Conservation (phyloP, 1,140 invertebrate species). For the Drosophila murphyi region DNA sequence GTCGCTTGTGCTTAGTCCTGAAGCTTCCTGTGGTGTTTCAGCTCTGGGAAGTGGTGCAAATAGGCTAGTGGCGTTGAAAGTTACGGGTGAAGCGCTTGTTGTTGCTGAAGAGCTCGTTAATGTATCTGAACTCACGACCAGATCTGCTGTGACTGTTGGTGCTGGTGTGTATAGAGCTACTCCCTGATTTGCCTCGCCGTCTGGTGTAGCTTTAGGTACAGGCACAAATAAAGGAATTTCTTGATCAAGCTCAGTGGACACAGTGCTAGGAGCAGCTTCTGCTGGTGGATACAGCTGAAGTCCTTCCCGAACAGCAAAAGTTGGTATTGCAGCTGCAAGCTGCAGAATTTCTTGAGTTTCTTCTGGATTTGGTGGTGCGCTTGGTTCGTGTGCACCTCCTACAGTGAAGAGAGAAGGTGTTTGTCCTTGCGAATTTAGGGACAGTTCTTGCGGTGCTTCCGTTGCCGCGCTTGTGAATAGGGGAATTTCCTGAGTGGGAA, state of each 20-base stretch:
- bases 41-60: slow-evolving; percentile 34
- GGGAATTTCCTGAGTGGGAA: slow-evolving; percentile 14
- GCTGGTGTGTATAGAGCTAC: slow-evolving; percentile 42
- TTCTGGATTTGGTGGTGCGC: neutral
- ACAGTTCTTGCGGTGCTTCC: neutral
- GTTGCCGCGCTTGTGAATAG: slow-evolving; percentile 17
- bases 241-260: neutral
- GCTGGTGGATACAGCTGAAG: slow-evolving; percentile 12
- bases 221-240: slow-evolving; percentile 57
- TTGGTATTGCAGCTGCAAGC: slow-evolving; percentile 2
- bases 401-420: neutral
- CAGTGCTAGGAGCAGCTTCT: neutral
- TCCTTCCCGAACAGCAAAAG: neutral
- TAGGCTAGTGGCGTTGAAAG: neutral
- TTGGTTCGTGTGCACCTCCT: neutral
- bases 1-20: neutral
- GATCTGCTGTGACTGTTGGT: neutral
- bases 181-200: slow-evolving; percentile 4
- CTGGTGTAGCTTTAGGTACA: slow-evolving; percentile 49
- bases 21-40: neutral
- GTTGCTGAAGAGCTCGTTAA: neutral
- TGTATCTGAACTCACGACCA: neutral
- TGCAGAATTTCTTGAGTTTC: neutral
- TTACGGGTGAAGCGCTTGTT: slow-evolving; percentile 5
- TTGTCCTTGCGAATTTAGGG: neutral